Evolutionary conservation across 2,113 vertebrate species (phyloP), one percentile per base, ranked within the genome.

Genomic region (Phalacrocorax pelagicus): DNA sequence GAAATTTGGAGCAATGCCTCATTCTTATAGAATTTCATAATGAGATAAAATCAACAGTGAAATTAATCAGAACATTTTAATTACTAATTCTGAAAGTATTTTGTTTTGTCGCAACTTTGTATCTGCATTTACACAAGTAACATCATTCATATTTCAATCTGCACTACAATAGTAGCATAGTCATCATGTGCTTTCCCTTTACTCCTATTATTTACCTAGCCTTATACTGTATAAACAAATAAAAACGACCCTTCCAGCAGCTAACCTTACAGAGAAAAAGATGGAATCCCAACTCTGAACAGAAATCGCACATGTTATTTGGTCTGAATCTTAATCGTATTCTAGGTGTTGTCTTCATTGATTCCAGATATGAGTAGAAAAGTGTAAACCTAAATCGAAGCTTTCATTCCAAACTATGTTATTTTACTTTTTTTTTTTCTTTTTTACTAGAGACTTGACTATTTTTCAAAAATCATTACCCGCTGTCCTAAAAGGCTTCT

Each of bases 261-360:
- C 27, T 80, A 47, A 61, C 29, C 15, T 77, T 77, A 55, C 1
- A 20, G 44, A 22, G 12, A 73, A 52, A 78, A 46, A 61, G 2
- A 15, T 69, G 14, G 17, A 82, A 67, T 92, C 90, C 49, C 34
- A 10, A 75, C 20, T 75, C 61, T 61, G 47, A 80, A 77, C 20
- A 69, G 62, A 77, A 83, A 26, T 6, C 15, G 5, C 42, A 44
- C 2, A 0, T 10, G 10, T 30, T 38, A 44, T 69, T 70, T 73
- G 6, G 20, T 49, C 27, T 90, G 81, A 90, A 91, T 36, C 36
- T 30, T 77, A 90, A 79, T 54, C 47, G 21, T 38, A 80, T 54
- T 32, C 52, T 27, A 23, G 11, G 30, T 12, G 4, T 11, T 86
- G 15, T 78, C 77, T 88, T 66, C 0, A 0, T 2, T 63, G 57